Evolutionary conservation across 1,140 invertebrate species (phyloP).

Genomic region (Adoxophyes honmai): DNA sequence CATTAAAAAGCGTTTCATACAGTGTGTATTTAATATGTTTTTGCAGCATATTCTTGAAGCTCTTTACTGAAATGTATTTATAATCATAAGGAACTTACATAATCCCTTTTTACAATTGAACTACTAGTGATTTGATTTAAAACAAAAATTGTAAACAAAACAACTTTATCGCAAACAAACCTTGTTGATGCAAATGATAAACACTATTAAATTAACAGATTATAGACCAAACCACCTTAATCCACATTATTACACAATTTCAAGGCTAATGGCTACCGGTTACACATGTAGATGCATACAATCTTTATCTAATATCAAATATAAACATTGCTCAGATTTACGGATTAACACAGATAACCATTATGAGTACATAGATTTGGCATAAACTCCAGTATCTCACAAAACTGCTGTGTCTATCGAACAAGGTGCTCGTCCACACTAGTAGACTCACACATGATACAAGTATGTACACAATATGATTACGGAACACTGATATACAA

Average conservation of each 20-base stretch:
- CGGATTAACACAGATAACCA: slow-evolving; percentile 8
- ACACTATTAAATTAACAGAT: not conserved
- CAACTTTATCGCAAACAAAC: too few relatives aligned
- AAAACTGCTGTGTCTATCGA: slow-evolving; percentile 5
- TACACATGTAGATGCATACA: not conserved
- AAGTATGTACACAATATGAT: not conserved
- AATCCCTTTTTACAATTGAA: too few relatives aligned
- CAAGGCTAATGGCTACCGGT: not conserved
- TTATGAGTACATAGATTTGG: not conserved
- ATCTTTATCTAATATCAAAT: not conserved
- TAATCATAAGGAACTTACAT: too few relatives aligned
- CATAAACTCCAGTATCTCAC: not conserved
- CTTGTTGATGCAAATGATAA: too few relatives aligned
- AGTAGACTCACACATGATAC: not conserved
- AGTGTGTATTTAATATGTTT: too few relatives aligned
- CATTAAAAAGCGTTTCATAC: too few relatives aligned
- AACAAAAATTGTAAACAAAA: too few relatives aligned
- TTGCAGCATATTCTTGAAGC: too few relatives aligned
- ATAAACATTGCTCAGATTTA: slow-evolving; percentile 8
- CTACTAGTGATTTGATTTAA: too few relatives aligned
- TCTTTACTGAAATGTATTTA: too few relatives aligned
- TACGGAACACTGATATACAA: not conserved
- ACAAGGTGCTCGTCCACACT: slow-evolving; percentile 2
- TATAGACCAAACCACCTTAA: not conserved
- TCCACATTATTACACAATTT: not conserved